Conservation (phyloP, 2,113 vertebrate genomes). For the Aphyosemion australe region DNA sequence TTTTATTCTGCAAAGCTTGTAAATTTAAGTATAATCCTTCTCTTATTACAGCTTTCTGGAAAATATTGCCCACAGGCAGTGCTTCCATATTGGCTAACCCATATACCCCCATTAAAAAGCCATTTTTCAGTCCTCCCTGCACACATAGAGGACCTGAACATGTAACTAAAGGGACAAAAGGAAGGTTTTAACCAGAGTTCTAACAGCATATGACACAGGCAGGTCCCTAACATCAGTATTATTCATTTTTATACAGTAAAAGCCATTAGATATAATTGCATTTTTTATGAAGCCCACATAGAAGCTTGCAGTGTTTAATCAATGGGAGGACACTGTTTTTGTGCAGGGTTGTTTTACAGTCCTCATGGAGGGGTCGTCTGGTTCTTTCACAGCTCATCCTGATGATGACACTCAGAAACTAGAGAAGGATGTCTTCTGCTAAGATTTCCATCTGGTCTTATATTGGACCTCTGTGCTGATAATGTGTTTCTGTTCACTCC, state of each 20-base stretch:
- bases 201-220: conserved; percentile 10
- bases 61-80: conserved; percentile 33
- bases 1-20: conserved; percentile 21
- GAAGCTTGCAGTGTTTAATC: conserved; percentile 41
- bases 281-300: conserved; percentile 61
- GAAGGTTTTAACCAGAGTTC: conserved; percentile 16
- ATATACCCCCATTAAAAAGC: conserved; percentile 32
- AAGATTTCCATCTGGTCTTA: conserved; percentile 44
- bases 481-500: conserved; percentile 69
- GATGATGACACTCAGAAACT: conserved; percentile 32
- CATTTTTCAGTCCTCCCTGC: conserved; percentile 12
- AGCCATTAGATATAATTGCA: conserved; percentile 57
- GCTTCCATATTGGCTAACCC: conserved; percentile 28
- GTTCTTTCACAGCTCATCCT: conserved; percentile 37
- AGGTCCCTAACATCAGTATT: conserved; percentile 15
- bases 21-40: conserved; percentile 17
- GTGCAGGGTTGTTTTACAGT: conserved; percentile 20
- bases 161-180: conserved; percentile 1
- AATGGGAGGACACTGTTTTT: conserved; percentile 32
- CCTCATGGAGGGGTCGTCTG: conserved; percentile 32
- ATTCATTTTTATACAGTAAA: conserved; percentile 45
- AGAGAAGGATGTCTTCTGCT: conserved; percentile 33
- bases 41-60: conserved; percentile 24
- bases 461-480: conserved; percentile 46
- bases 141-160: conserved; percentile 8